Evolutionary conservation across 2,888 invertebrate genomes (phyloP), one percentile per base, ranked within the genome.

Genomic region (Machimus atricapillus): DNA sequence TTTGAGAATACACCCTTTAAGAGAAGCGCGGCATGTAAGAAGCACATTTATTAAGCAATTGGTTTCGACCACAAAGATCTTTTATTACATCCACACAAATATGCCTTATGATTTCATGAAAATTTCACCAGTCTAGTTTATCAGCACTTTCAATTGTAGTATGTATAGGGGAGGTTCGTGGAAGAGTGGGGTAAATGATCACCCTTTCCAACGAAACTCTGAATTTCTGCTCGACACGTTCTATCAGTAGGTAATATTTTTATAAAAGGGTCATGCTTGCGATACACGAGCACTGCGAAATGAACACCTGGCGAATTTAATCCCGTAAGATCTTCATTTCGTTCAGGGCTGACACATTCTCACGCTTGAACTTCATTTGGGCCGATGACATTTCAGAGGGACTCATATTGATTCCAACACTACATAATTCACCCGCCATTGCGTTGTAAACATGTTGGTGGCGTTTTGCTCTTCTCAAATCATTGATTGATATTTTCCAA

Each of bases 41-140:
- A 76, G n/a, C 76, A 34, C 37, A 76, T 37, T 78, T 78, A 78
- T 78, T 78, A 78, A 78, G 9, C 78, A 78, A 78, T 78, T 78
- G 43, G 78, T 78, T n/a, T 19, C 16, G 5, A 40, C 78, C 78
- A 34, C 43, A 23, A 78, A 19, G 43, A 23, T 43, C 23, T 37
- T 19, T 78, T 43, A 37, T 37, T 19, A 6, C 19, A 12, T 1
- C 19, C 8, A 37, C 16, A 19, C 43, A n/a, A 76, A 40, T 52
- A 23, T 12, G 19, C 7, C 78, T 40, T 78, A 43, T 16, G n/a
- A 34, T 78, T 78, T 23, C 43, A 43, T 78, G 40, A 8, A 23
- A 78, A 78, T 43, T 78, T 43, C 37, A 78, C 40, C 23, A 43
- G 43, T 43, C 78, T 43, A 23, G 37, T 37, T 78, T 37, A 23